Evolutionary conservation across 2,113 vertebrate genomes (phyloP), one percentile per base, ranked within the genome.

Genomic region (Andinoacara biseriatus): DNA sequence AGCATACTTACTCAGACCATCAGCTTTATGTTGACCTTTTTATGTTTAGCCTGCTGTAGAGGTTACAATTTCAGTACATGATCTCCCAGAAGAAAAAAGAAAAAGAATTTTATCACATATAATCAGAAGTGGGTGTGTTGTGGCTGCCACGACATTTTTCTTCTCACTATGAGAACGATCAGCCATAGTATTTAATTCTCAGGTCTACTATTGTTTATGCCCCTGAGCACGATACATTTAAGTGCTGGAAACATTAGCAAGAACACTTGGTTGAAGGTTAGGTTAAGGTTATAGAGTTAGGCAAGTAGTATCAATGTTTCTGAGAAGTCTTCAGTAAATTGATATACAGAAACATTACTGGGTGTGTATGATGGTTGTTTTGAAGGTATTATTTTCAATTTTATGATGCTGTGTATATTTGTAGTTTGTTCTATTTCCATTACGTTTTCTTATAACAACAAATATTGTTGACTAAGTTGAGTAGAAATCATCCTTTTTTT

Each of bases 81-180:
- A 46, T 13, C 14, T n/a, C 60, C 40, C 2, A 60, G 56, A 69
- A 49, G 31, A 35, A 56, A 69, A 67, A 33, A 22, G 3, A 54
- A 46, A 24, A 17, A 74, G 22, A 59, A 11, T 49, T 57, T 67
- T 31, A 8, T 80, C 35, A 56, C 2, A 24, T 49, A 43, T 35
- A 18, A 29, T 65, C 58, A 74, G 40, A 74, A 61, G 58, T 14
- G 46, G 22, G 22, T 6, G 56, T 67, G 17, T 74, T 10, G 2
- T 43, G 52, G 20, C 52, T 58, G 29, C 22, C 6, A 18, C 22
- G 33, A 24, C 13, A 75, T 85, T 85, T 74, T 82, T 26, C 40
- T 82, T 33, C 58, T 11, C 63, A 67, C 78, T 49, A 46, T 78
- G 78, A 63, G 54, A 49, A 43, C 80, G 49, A 82, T 72, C 13